Base-by-base conservation (phyloP, 2,113 vertebrate species). In the Tragelaphus buxtoni region DNA sequence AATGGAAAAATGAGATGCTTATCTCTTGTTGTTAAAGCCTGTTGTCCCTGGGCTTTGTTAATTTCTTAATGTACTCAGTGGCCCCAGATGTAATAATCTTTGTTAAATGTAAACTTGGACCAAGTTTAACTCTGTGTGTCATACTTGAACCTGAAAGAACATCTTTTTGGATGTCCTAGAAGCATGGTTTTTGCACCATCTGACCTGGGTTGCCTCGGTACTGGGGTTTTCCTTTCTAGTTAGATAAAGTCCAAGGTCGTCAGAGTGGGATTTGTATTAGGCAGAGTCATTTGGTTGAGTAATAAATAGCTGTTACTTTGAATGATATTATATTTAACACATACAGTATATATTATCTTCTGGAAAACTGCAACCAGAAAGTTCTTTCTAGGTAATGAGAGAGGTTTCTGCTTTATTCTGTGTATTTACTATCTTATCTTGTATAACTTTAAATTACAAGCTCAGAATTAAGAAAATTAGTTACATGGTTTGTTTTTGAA, bases 221-320 rank as follows among this genome's bases (percentile, higher is more conserved):
- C 32, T 56, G 39, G 12, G 39, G 20, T 90, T 95, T 79, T 94
- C 91, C 87, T 88, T 95, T 89, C 14, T 89, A 56, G 69, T 93
- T 22, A 86, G 32, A 9, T 85, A 17, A 72, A 87, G 79, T 53
- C 20, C 26, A 76, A 81, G 39, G 60, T 88, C 9, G 47, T 95
- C 72, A 93, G 42, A n/a, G 17, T 88, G 12, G 35, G 18, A 8
- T 81, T 58, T 88, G 18, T 95, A 55, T 91, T 87, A 13, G 6
- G 0, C 1, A 39, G 0, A 74, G 22, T 79, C 60, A 83, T 79
- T 63, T 35, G 53, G 30, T 77, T 93, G 28, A 93, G 18, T 76
- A 53, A 53, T 61, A 49, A 94, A 39, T 93, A 86, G 63, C 53
- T 95, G 10, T 91, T 80, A 49, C 47, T 83, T 86, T 81, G 63